These are phyloP conservation scores for Sakesphorus luctuosus DNA, from an alignment of 2,113 vertebrate genomes.

Conservation along the genomic window DNA sequence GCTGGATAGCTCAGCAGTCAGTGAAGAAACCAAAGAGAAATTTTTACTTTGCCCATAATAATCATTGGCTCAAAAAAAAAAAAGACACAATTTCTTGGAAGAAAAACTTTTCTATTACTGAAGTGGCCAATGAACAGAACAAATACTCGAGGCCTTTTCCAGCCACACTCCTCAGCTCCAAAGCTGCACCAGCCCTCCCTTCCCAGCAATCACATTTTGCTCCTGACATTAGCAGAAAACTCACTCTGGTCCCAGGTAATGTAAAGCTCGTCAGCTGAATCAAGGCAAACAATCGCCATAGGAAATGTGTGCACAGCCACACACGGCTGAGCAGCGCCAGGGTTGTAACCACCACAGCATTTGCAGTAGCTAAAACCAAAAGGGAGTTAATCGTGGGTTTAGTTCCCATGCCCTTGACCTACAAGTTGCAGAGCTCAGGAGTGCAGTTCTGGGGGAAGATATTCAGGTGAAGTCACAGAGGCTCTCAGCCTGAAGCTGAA, in stretches of 20 bases:
- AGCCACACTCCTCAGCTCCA: neutral
- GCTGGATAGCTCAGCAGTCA: neutral
- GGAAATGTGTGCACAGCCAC: conserved; percentile 55
- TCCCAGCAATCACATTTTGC: neutral
- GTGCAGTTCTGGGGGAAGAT: accelerated
- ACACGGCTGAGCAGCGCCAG: conserved; percentile 22
- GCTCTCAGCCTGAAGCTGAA: neutral
- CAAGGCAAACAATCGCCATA: conserved; percentile 29
- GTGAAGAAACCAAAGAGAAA: neutral
- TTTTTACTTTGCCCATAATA: neutral
- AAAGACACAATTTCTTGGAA: conserved; percentile 4
- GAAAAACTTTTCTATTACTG: conserved; percentile 34
- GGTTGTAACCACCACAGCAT: neutral
- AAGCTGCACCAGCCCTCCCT: neutral
- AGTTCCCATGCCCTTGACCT: conserved; percentile 40
- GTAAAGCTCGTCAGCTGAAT: conserved; percentile 34
- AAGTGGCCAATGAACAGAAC: neutral
- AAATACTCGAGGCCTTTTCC: neutral
- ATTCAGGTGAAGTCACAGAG: neutral
- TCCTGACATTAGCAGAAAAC: neutral
- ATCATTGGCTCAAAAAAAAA: neutral
- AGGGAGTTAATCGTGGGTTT: neutral
- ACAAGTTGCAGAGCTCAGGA: neutral
- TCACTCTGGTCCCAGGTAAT: conserved; percentile 6
- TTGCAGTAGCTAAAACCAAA: neutral